A percentile compares a stretch with the other conserved stretches of the same genome.
Conservation (phyloP, 2,888 invertebrate genomes). For the Eretmocerus hayati region DNA sequence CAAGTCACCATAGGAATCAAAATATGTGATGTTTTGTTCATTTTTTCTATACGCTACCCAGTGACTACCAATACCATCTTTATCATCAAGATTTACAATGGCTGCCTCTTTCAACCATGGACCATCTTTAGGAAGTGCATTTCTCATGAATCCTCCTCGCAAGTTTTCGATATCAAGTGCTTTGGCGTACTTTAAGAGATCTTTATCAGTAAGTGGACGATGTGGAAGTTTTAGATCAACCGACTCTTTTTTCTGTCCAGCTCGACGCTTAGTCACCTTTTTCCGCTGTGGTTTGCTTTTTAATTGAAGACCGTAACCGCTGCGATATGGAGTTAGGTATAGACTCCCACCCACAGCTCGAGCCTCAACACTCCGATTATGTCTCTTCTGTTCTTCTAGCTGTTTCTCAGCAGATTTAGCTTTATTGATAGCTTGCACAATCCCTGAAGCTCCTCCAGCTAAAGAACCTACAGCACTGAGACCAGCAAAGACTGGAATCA, state of each 20-base stretch:
- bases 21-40: too few relatives aligned
- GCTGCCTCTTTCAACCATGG: slow-evolving; percentile 12
- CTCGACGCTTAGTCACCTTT: neutral
- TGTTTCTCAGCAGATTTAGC: neutral
- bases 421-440: neutral
- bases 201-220: too few relatives aligned
- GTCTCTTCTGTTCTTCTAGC: neutral
- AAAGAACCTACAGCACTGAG: neutral
- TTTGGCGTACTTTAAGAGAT: too few relatives aligned
- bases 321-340: neutral
- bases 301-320: neutral
- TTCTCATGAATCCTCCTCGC: too few relatives aligned
- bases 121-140: too few relatives aligned
- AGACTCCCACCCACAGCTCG: neutral
- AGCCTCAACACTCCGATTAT: neutral
- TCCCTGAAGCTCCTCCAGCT: too few relatives aligned
- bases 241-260: too few relatives aligned
- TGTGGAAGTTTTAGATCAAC: too few relatives aligned
- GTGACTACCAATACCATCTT: slow-evolving; percentile 33
- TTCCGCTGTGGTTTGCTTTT: too few relatives aligned
- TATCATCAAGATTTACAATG: slow-evolving; percentile 17
- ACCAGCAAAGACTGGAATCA: neutral
- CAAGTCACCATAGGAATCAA: too few relatives aligned
- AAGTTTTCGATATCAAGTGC: too few relatives aligned
- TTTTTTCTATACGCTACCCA: too few relatives aligned